These are phyloP conservation scores for Pluvianellus socialis DNA, from an alignment of 2,113 vertebrate species.

Conservation along the genomic window DNA sequence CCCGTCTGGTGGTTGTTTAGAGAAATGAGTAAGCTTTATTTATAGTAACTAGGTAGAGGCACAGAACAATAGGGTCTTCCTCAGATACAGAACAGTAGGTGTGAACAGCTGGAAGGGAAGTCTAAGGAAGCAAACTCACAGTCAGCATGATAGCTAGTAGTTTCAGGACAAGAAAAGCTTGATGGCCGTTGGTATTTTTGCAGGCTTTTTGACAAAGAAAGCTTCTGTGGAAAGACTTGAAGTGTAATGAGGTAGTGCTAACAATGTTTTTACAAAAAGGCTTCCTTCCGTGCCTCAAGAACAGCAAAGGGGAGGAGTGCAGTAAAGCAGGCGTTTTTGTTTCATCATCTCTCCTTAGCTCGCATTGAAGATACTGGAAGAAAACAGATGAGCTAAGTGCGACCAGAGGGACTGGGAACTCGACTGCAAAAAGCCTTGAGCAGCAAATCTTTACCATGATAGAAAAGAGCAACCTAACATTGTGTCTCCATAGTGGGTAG, in stretches of 20 bases:
- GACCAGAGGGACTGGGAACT: background rate
- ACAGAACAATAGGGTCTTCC: background rate
- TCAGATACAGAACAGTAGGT: background rate
- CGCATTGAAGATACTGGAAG: background rate
- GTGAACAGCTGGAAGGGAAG: background rate
- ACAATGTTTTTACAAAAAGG: background rate
- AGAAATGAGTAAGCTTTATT: background rate
- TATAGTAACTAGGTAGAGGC: background rate
- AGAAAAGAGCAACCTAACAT: background rate
- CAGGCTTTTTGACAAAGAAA: background rate
- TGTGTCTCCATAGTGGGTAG: background rate
- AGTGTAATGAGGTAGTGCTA: background rate
- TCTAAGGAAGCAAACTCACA: background rate
- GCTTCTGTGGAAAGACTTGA: background rate
- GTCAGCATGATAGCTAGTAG: background rate
- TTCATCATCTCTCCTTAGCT: background rate
- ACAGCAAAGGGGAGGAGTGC: background rate
- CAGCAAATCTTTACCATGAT: background rate
- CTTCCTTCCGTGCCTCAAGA: background rate
- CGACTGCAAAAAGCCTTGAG: background rate
- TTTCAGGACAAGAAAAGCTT: background rate
- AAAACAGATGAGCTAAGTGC: background rate
- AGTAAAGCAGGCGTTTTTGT: background rate
- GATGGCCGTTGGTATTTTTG: background rate
- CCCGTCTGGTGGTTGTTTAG: background rate